phyloP scores from a whole-genome alignment of 1,140 invertebrate species.

The Anadara kagoshimensis region DNA sequence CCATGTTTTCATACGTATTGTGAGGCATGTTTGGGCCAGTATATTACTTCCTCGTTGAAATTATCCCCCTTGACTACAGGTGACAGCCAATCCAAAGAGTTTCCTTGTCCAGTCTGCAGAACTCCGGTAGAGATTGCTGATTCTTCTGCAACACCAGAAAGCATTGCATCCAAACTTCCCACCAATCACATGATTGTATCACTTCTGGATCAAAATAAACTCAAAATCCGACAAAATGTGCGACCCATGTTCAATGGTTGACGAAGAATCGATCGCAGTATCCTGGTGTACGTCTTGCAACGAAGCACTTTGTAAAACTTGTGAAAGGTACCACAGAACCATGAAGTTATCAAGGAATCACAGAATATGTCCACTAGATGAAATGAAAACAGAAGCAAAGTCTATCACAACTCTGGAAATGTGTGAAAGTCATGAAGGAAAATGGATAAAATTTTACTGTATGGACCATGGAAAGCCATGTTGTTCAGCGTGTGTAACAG shows the following conservation, averaged over 20 bases:
- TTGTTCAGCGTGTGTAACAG: slow-evolving; percentile 12
- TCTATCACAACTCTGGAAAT: neutral
- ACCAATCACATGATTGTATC: neutral
- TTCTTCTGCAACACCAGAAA: neutral
- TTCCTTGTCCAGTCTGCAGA: slow-evolving; percentile 5
- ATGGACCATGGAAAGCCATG: slow-evolving; percentile 14
- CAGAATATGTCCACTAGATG: neutral
- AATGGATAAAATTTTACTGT: slow-evolving; percentile 14
- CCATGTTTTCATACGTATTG: slow-evolving; percentile 15
- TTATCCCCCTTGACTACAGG: no score
- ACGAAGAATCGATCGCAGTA: neutral
- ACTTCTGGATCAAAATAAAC: neutral
- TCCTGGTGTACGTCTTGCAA: neutral
- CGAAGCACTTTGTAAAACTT: neutral
- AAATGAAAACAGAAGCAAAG: neutral
- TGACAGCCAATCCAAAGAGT: neutral
- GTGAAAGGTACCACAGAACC: neutral
- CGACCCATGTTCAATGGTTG: neutral
- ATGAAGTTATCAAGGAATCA: neutral
- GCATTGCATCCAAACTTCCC: neutral
- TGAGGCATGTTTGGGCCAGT: slow-evolving; percentile 3
- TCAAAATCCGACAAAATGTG: slow-evolving; percentile 1
- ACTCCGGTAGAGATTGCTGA: neutral
- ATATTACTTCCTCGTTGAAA: slow-evolving; percentile 10
- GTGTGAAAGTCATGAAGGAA: slow-evolving; percentile 2